Conservation (phyloP, 2,113 vertebrate species). For the Tragelaphus scriptus region DNA sequence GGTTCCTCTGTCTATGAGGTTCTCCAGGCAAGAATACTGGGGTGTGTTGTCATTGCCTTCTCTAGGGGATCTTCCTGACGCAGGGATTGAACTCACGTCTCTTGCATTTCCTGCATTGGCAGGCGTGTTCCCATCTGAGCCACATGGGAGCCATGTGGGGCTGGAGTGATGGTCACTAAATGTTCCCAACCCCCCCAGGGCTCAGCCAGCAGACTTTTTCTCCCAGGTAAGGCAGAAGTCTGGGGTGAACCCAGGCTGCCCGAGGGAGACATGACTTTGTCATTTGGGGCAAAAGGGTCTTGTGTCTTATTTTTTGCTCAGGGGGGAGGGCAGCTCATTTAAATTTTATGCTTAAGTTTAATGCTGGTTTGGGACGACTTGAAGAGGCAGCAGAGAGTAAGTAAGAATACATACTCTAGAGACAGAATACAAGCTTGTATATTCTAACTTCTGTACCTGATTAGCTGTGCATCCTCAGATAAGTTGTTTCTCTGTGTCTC, state of each 20-base stretch:
- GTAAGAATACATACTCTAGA: neutral
- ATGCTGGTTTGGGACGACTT: neutral
- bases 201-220: neutral
- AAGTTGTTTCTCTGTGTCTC: neutral
- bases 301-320: neutral
- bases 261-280: neutral
- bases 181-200: fast-evolving
- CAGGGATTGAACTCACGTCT: neutral
- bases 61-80: neutral
- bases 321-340: neutral
- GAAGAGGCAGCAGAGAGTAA: neutral
- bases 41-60: neutral
- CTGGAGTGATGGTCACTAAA: neutral
- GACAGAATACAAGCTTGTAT: no score
- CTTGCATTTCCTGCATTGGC: neutral
- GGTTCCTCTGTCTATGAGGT: neutral
- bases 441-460: neutral
- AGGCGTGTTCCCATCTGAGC: neutral
- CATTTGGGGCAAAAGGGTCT: neutral
- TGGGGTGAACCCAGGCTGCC: neutral
- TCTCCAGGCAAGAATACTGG: neutral
- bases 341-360: neutral
- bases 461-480: neutral
- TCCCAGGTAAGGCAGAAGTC: neutral
- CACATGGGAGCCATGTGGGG: neutral